Conservation (phyloP, 2,797 vertebrate genomes). For the Pangasius sanitwongsei region DNA sequence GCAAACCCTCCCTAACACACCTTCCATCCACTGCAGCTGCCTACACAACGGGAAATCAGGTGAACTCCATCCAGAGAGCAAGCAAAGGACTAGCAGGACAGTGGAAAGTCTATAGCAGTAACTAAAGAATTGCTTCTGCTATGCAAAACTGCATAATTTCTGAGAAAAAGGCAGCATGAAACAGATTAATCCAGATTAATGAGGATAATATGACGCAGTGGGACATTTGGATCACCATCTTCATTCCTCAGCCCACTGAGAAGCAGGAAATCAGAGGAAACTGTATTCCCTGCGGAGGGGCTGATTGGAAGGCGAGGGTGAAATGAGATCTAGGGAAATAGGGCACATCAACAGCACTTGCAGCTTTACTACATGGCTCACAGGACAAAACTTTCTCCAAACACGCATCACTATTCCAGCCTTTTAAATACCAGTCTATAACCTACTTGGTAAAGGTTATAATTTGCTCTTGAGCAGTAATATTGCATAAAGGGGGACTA, state of each 20-base stretch:
- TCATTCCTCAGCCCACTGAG: slow-evolving; percentile 16
- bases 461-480: slow-evolving; percentile 35
- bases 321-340: slow-evolving; percentile 43
- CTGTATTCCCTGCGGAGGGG: slow-evolving; percentile 35
- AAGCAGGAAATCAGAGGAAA: slow-evolving; percentile 41
- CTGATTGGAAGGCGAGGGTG: slow-evolving; percentile 43
- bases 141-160: not conserved
- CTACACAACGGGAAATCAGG: slow-evolving; percentile 9
- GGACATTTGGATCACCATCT: slow-evolving; percentile 42
- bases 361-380: slow-evolving; percentile 42
- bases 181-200: slow-evolving; percentile 30
- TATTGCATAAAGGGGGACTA: slow-evolving; percentile 13
- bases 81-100: not conserved
- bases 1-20: slow-evolving; percentile 52
- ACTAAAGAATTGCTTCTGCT: not conserved
- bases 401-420: slow-evolving; percentile 31
- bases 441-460: slow-evolving; percentile 40
- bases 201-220: slow-evolving; percentile 23
- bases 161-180: not conserved
- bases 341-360: slow-evolving; percentile 44
- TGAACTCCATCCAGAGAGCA: slow-evolving; percentile 3
- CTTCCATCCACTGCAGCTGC: slow-evolving; percentile 41
- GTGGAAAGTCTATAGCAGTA: not conserved
- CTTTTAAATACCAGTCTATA: slow-evolving; percentile 32
- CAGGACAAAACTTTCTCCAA: slow-evolving; percentile 46